A percentile compares a stretch with the other conserved stretches of the same genome.
These are phyloP conservation scores for Chaetodon auriga DNA, from an alignment of 2,113 vertebrate genomes.

Conservation along the genomic window DNA sequence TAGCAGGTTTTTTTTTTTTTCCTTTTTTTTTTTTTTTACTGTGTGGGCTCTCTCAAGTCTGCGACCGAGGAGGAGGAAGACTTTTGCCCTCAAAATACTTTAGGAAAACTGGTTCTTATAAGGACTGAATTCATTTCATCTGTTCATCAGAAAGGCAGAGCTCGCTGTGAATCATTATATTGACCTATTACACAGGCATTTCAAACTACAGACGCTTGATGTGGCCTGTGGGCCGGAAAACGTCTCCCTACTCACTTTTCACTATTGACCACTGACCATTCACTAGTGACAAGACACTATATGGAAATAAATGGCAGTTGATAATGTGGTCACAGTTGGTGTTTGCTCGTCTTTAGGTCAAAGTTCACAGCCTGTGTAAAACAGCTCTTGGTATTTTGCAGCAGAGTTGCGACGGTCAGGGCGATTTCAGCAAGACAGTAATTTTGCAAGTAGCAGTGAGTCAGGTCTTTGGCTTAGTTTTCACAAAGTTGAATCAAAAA, in stretches of 20 bases:
- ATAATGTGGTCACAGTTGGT: not conserved
- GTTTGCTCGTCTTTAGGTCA: conserved; percentile 24
- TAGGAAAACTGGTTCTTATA: conserved; percentile 33
- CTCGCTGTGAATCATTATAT: conserved; percentile 55
- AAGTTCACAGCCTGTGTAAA: conserved; percentile 8
- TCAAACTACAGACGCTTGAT: conserved; percentile 46
- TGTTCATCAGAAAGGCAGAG: conserved; percentile 29
- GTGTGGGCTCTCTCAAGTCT: conserved; percentile 32
- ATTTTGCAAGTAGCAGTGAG: not conserved
- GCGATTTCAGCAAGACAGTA: not conserved
- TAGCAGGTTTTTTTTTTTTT: conserved; percentile 12
- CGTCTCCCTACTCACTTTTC: conserved; percentile 46
- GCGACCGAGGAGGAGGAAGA: not conserved
- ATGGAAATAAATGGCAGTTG: not conserved
- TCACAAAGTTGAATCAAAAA: not conserved
- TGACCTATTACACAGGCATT: conserved; percentile 58
- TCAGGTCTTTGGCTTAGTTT: not conserved
- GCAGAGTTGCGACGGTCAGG: not conserved
- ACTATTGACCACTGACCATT: conserved; percentile 37
- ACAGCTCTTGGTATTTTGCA: conserved; percentile 24
- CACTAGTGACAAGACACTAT: conserved; percentile 16
- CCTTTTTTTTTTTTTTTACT: not conserved
- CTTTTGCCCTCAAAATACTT: conserved; percentile 29
- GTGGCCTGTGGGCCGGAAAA: conserved; percentile 50
- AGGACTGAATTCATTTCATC: conserved; percentile 18